Base-by-base conservation (phyloP, 2,113 vertebrate species). In the Oophaga pumilio region DNA sequence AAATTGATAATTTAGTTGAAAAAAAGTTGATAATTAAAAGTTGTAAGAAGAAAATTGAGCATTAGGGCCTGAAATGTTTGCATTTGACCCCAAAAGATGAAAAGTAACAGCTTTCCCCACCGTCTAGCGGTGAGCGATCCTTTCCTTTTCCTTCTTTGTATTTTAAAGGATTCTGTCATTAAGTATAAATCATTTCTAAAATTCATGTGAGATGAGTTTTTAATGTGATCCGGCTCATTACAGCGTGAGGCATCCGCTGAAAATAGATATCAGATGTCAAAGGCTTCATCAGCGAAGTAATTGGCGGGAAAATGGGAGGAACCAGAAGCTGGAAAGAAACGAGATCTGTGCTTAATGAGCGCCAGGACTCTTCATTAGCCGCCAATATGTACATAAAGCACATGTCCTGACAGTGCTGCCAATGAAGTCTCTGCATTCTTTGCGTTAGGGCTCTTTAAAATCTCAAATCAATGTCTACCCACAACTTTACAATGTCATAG, bases 251-350 rank as follows among this genome's bases (percentile, higher is more conserved):
- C 64, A 6, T 56, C 12, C 13, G 66, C 64, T 59, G 28, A 49
- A 76, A 85, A 49, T 85, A 85, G 56, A 66, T 68, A 56, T 83
- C n/a, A 69, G 56, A 57, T 85, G 84, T 60, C 56, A 85, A 76
- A 74, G 28, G 33, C 69, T 76, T 59, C 8, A 12, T 76, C 71
- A 43, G 4, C 50, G 10, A 60, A 76, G 59, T 85, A 85, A 85
- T 85, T 85, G 84, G 53, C 28, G 7, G 84, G 24, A 76, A 85
- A 76, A 71, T 85, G 71, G 71, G 84, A 85, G 71, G 71, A 76
- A 62, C 84, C 71, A 43, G 20, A 62, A 11, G 53, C 53, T 76
- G 9, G 53, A 85, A 76, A 50, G 56, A 85, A 76, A 76, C 52
- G 22, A 76, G 57, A 76, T 60, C 15, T 60, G 71, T 59, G 11